Base-by-base conservation (phyloP, 1,140 invertebrate genomes). In the Drosophila kurseongensis region DNA sequence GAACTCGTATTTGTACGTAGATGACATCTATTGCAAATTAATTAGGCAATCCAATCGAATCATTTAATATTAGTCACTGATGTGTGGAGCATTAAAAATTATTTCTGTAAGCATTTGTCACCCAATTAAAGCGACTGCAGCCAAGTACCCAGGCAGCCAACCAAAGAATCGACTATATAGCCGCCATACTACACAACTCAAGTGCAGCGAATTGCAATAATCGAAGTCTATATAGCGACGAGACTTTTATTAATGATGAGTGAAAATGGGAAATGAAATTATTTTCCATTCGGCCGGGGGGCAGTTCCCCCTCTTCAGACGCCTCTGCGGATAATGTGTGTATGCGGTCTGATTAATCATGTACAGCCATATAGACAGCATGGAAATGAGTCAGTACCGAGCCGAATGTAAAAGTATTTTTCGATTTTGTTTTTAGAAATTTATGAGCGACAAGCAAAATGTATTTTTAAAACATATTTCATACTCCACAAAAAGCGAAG, bases 171-270 rank as follows among this genome's bases (percentile, higher is more conserved):
- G 18, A 61, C 54, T 50, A 61, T 54, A 75, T 55, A 16, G 41
- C 35, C 18, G 18, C 16, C 40, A 36, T 35, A 77, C 27, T 40
- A 27, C 18, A 80, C 18, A 69, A 78, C 66, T 81, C 66, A 82
- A 86, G 57, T 86, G 82, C 74, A 86, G 56, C 68, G 52, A 58
- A 54, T 63, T 66, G 74, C 82, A 78, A 75, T 80, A 86, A 85
- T 81, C 82, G 72, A 83, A 66, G 76, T 67, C 72, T 75, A 75
- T 80, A 73, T 73, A 48, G 47, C 84, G 76, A 56, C 83, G 84
- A 88, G 83, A 88, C 84, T 89, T 77, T 88, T 88, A 89, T 88
- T 88, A 88, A 88, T 88, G 83, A 88, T 88, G 67, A 88, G 83
- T 80, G 83, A 89, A 86, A 88, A 89, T 83, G 47, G 51, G 48